phyloP scores from a whole-genome alignment of 1,140 invertebrate species.

The Pseudomyrmex gracilis region DNA sequence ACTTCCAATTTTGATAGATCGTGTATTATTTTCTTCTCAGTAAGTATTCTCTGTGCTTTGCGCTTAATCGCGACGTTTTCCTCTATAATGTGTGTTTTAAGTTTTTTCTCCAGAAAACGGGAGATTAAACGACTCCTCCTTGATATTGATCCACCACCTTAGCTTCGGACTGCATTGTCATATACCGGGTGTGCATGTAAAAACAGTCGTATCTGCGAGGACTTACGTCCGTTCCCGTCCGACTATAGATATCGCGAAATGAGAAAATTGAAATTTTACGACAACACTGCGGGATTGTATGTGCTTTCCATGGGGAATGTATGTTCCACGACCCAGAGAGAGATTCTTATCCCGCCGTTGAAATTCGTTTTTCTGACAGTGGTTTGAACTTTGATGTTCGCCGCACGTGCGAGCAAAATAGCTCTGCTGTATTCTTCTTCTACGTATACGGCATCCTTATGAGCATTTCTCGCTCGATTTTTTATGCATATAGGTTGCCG shows the following conservation, averaged over 20 bases:
- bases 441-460: constrained; percentile 4
- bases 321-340: constrained; percentile 29
- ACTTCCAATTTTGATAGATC: background rate
- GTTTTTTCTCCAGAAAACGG: constrained; percentile 40
- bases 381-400: constrained; percentile 51
- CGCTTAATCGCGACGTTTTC: constrained; percentile 11
- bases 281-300: constrained; percentile 67
- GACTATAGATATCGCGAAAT: constrained; percentile 60
- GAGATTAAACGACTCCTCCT: constrained; percentile 68
- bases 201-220: constrained; percentile 35
- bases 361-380: constrained; percentile 45
- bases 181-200: constrained; percentile 60
- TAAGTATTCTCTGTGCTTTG: constrained; percentile 14
- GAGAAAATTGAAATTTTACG: constrained; percentile 76
- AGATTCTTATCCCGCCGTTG: constrained; percentile 44
- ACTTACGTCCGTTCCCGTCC: constrained; percentile 33
- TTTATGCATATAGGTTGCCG: constrained; percentile 35
- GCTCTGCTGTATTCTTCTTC: constrained; percentile 25
- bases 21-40: background rate
- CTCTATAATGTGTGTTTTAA: constrained; percentile 51
- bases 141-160: constrained; percentile 59
- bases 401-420: constrained; percentile 54
- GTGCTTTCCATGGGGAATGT: constrained; percentile 45
- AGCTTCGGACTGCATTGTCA: constrained; percentile 47
- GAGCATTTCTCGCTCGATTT: constrained; percentile 44